These are phyloP conservation scores for Leuctra nigra DNA, from an alignment of 2,888 invertebrate genomes.

Conservation along the genomic window DNA sequence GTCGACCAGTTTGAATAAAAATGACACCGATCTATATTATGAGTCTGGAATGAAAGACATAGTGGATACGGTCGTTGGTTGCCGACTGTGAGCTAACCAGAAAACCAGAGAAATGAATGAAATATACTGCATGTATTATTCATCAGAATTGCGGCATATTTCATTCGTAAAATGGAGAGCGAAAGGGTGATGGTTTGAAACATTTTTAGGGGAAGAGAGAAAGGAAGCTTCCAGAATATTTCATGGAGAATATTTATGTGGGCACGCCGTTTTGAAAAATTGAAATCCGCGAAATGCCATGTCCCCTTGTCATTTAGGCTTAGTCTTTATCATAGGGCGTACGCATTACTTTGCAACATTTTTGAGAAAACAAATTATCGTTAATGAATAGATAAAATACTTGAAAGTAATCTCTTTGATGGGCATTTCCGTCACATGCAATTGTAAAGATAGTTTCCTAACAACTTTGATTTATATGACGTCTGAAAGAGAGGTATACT, in stretches of 20 bases:
- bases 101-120: constrained; percentile 37
- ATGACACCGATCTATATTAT: constrained; percentile 1
- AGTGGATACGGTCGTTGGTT: constrained; percentile 19
- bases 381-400: no score
- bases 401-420: no score
- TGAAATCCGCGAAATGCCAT: constrained; percentile 27
- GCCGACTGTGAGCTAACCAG: constrained; percentile 20
- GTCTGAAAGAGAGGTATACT: no score
- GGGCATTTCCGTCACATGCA: no score
- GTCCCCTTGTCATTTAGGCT: constrained; percentile 17
- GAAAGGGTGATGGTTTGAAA: constrained; percentile 20
- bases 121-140: constrained; percentile 56
- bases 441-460: no score
- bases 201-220: constrained; percentile 20
- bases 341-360: no score
- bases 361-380: no score
- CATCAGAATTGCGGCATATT: constrained; percentile 56
- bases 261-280: constrained; percentile 26
- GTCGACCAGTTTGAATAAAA: constrained; percentile 4
- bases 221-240: constrained; percentile 16
- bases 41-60: constrained; percentile 22
- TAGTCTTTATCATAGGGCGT: no score
- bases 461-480: no score
- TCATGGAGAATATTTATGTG: constrained; percentile 23
- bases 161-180: constrained; percentile 49